phyloP scores from a whole-genome alignment of 2,113 vertebrate species.

The Plestiodon gilberti region DNA sequence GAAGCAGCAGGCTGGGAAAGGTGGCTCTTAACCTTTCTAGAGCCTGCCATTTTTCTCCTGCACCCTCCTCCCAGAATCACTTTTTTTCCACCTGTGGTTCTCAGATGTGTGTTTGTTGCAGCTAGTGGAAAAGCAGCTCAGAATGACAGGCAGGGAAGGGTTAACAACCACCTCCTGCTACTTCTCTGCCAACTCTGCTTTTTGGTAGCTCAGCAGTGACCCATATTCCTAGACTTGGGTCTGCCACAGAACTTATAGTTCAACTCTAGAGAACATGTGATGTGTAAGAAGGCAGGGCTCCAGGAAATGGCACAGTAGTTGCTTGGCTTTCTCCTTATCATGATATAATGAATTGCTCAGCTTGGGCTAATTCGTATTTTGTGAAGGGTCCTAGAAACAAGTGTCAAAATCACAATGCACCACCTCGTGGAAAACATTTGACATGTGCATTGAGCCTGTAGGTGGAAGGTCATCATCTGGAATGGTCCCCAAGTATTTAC shows the following conservation, averaged over 20 bases:
- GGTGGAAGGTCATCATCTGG: neutral
- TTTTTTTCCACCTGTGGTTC: neutral
- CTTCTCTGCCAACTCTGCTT: neutral
- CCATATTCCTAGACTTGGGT: neutral
- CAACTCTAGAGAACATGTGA: neutral
- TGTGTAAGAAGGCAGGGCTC: neutral
- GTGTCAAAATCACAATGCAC: neutral
- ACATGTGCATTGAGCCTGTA: neutral
- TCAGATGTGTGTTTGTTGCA: neutral
- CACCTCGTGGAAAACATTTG: neutral
- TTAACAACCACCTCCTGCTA: neutral
- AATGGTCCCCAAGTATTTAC: neutral
- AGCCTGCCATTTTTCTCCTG: neutral
- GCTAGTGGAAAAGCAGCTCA: neutral
- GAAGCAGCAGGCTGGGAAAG: neutral
- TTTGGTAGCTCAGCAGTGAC: neutral
- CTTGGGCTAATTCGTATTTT: neutral
- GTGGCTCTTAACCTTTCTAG: no score
- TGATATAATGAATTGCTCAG: neutral
- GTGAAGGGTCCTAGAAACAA: neutral
- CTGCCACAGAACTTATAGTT: neutral
- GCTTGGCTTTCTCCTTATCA: neutral
- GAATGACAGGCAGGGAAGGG: neutral
- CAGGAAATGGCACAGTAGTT: neutral
- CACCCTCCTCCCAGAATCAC: neutral